A percentile compares a stretch with the other conserved stretches of the same genome.
Conservation (phyloP, 2,797 vertebrate genomes). For the Squalus acanthias region DNA sequence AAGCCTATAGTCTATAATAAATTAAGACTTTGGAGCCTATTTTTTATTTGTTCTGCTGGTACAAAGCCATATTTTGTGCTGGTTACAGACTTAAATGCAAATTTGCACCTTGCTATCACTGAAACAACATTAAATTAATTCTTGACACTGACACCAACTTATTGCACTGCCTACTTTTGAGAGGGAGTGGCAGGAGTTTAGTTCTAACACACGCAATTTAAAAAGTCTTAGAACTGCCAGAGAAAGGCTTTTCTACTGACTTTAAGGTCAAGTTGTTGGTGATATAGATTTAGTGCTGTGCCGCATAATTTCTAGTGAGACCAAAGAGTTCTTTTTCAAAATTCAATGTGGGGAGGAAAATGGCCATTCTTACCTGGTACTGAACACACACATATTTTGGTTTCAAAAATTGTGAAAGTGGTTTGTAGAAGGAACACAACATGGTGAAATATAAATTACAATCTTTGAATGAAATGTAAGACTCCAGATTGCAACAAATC, state of each 20-base stretch:
- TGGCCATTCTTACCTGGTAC: neutral
- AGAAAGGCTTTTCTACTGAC: neutral
- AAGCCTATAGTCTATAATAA: conserved; percentile 11
- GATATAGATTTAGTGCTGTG: neutral
- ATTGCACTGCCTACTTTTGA: neutral
- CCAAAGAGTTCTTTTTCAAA: neutral
- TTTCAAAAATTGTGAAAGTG: neutral
- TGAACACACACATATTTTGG: neutral
- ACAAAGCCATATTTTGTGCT: conserved; percentile 16
- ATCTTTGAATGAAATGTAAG: neutral
- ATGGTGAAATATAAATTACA: neutral
- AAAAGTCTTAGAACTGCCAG: neutral
- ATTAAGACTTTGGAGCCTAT: neutral
- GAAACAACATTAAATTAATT: neutral
- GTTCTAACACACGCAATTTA: neutral
- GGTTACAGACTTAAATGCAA: neutral
- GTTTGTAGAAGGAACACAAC: neutral
- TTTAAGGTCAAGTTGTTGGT: neutral
- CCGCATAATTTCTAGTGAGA: neutral
- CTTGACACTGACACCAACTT: neutral
- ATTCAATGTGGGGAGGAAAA: neutral
- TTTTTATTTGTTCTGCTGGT: neutral
- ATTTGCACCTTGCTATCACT: neutral
- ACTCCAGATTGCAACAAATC: neutral
- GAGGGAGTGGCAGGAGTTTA: neutral